Percentiles rank a stretch among this genome's conserved stretches.
phyloP scores from a whole-genome alignment of 2,113 vertebrate genomes.

The Amazona guildingii region DNA sequence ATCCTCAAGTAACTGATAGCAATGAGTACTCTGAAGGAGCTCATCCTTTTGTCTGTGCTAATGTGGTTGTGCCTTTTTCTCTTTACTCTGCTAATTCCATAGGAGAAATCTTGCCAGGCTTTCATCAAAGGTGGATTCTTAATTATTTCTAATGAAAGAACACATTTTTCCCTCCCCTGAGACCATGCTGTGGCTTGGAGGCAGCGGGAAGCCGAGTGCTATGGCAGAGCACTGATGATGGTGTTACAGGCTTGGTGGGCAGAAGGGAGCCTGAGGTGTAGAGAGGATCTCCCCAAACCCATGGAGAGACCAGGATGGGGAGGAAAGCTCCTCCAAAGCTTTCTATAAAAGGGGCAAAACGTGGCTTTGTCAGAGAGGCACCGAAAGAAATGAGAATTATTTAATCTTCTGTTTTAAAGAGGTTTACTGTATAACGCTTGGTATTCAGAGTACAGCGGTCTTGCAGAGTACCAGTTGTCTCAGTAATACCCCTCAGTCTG shows the following conservation, averaged over 20 bases:
- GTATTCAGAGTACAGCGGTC: not conserved
- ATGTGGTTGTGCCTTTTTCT: not conserved
- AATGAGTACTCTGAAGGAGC: not conserved
- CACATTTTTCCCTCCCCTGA: not conserved
- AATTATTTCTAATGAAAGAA: not conserved
- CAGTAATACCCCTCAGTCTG: accelerated
- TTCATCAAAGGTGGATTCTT: not conserved
- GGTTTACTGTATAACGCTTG: not conserved
- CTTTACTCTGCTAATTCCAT: not conserved
- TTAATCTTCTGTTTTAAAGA: not conserved
- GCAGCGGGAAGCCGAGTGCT: not conserved
- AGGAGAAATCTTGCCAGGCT: not conserved
- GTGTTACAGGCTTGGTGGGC: not conserved
- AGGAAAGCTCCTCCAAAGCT: not conserved
- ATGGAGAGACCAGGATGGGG: accelerated
- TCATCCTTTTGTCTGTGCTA: not conserved
- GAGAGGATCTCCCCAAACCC: not conserved
- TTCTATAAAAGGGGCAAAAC: not conserved
- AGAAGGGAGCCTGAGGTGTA: not conserved
- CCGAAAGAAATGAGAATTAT: not conserved
- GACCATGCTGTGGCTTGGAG: accelerated
- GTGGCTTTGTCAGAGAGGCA: not conserved
- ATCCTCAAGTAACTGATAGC: not conserved
- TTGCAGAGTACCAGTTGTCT: not conserved
- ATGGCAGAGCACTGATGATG: not conserved